Conservation (phyloP, 2,888 invertebrate genomes). For the Erebia epiphron region DNA sequence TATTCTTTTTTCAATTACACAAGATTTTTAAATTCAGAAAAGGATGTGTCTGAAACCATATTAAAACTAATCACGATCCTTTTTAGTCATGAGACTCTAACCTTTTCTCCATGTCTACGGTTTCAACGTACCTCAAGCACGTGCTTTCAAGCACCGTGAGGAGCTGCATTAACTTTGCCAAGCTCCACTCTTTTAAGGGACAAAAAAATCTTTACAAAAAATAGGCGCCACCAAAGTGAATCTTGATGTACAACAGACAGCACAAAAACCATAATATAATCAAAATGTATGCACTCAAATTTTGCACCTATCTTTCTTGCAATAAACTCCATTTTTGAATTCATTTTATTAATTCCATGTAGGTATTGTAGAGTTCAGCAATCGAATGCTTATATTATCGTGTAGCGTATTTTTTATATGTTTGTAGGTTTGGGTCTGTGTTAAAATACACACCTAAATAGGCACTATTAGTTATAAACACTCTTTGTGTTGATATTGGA, state of each 20-base stretch:
- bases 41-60: too few relatives aligned
- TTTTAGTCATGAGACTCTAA: too few relatives aligned
- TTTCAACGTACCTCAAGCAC: not conserved
- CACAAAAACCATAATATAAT: not conserved
- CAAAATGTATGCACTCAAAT: constrained; percentile 1
- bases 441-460: constrained; percentile 81
- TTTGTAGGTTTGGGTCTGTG: constrained; percentile 73
- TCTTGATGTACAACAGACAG: constrained; percentile 43
- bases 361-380: constrained; percentile 46
- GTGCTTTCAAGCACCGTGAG: not conserved
- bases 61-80: too few relatives aligned
- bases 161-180: constrained; percentile 48
- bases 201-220: constrained; percentile 77
- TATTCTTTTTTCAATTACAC: too few relatives aligned
- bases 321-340: constrained; percentile 35
- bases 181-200: constrained; percentile 68
- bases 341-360: not conserved
- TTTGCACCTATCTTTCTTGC: not conserved
- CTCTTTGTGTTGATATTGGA: constrained; percentile 76
- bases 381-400: constrained; percentile 62
- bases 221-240: constrained; percentile 76
- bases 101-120: not conserved
- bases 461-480: constrained; percentile 80
- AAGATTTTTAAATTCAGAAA: too few relatives aligned
- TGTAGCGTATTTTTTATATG: constrained; percentile 74